Evolutionary conservation across 2,888 invertebrate species (phyloP).

Genomic region (Dynastes tityus): DNA sequence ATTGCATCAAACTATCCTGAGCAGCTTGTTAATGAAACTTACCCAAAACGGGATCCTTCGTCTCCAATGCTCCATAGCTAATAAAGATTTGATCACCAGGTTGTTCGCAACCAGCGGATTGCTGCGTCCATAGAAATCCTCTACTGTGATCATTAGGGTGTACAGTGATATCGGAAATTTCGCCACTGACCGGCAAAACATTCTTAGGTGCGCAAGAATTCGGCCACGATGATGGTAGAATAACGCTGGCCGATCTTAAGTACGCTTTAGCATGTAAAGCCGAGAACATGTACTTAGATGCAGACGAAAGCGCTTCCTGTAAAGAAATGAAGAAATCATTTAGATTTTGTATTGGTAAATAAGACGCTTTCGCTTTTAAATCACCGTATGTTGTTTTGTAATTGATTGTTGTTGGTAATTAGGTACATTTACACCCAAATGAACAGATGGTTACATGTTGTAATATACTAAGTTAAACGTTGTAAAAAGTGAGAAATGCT

Average conservation of each 20-base stretch:
- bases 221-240: slow-evolving; percentile 76
- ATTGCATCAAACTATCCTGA: background rate
- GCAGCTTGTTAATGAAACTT: slow-evolving; percentile 40
- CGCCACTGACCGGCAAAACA: slow-evolving; percentile 71
- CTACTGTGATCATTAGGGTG: slow-evolving; percentile 72
- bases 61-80: slow-evolving; percentile 68
- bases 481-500: no score
- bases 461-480: no score
- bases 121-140: slow-evolving; percentile 76
- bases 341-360: background rate
- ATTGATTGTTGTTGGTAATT: background rate
- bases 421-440: background rate
- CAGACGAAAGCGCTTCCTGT: slow-evolving; percentile 73
- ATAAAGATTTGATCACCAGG: slow-evolving; percentile 75
- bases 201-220: slow-evolving; percentile 69
- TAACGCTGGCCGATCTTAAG: slow-evolving; percentile 74
- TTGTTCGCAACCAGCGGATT: slow-evolving; percentile 75
- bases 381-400: background rate
- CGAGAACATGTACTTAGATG: slow-evolving; percentile 74
- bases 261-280: slow-evolving; percentile 75
- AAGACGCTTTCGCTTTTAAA: slow-evolving; percentile 11
- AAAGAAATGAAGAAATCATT: slow-evolving; percentile 59
- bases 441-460: background rate
- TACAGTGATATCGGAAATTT: slow-evolving; percentile 73
- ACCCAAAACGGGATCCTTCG: slow-evolving; percentile 66